Base-by-base conservation (phyloP, 2,113 vertebrate species). In the Uria aalge region DNA sequence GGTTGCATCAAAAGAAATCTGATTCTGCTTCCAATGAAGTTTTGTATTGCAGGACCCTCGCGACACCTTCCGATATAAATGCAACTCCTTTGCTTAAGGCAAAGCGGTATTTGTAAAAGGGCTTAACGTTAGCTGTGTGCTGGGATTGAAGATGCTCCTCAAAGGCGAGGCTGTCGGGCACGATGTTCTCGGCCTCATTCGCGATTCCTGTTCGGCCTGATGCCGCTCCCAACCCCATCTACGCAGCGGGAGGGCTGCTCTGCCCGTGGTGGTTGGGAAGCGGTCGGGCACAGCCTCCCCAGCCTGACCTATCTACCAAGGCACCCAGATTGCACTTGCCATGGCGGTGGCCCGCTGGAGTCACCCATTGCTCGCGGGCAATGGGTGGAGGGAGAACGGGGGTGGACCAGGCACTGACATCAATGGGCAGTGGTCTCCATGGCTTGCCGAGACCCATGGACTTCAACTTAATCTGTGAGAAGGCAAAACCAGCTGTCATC, bases 161-260 rank as follows among this genome's bases (percentile, higher is more conserved):
- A 18, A 71, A 88, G 77, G 50, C 13, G 5, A 21, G n/a, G 27
- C 52, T 5, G 12, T 8, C 38, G 29, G 9, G 52, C 24, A 12
- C 0, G 3, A 26, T 6, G 24, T 41, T 78, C 53, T 50, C 60
- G 16, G 71, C 74, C 76, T 64, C 22, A 7, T 75, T 62, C 26
- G 12, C 47, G 43, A 2, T 41, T 74, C 74, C 88, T 38, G 62
- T 20, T 69, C 47, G 20, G 30, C 41, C 18, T 50, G 83, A 62
- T 53, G 55, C n/a, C 2, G 0, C 68, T 89, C 26, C 80, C 53
- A 38, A 66, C 34, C 50, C 52, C 53, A 19, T 11, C 60, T 11
- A 5, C 1, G 3, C 19, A 45, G 3, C 0, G 0, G 26, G 32
- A 72, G 57, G 32, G 50, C 60, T 76, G 67, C 56, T 85, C 13